Evolutionary conservation across 2,888 invertebrate genomes (phyloP).

Genomic region (Leucophora obtusa): DNA sequence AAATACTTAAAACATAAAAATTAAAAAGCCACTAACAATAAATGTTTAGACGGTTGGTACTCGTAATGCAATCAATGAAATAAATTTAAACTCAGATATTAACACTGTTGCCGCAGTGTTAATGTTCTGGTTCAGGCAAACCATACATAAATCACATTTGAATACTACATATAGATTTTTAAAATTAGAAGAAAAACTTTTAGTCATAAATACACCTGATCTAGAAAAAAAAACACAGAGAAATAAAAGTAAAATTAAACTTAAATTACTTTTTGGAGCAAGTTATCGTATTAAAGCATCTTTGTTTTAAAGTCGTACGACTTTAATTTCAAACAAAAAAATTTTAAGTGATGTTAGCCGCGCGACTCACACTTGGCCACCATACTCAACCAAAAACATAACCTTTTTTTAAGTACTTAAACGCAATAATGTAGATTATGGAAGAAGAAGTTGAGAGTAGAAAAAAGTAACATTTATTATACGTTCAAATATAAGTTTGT

Average conservation of each 20-base stretch:
- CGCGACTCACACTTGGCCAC: not conserved
- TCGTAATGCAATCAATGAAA: not conserved
- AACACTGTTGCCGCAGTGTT: not conserved
- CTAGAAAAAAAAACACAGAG: not conserved
- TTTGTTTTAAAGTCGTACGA: conserved; percentile 13
- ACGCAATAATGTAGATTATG: not conserved
- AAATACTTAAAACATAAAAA: not conserved
- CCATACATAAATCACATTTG: not conserved
- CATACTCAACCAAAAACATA: not conserved
- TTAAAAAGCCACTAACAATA: not conserved
- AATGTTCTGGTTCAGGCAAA: not conserved
- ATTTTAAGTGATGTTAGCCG: conserved; percentile 31
- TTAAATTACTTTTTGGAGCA: not conserved
- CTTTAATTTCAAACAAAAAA: not conserved
- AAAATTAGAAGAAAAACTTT: not conserved
- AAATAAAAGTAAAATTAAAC: conserved; percentile 6
- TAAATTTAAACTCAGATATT: not conserved
- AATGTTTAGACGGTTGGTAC: not conserved
- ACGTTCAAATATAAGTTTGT: not conserved
- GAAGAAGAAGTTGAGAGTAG: not conserved
- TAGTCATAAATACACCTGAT: conserved; percentile 5
- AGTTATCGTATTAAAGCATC: conserved; percentile 29
- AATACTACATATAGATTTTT: conserved; percentile 5
- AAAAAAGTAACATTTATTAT: not conserved
- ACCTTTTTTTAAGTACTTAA: not conserved